phyloP scores from a whole-genome alignment of 2,113 vertebrate genomes.

The Tinamus guttatus region DNA sequence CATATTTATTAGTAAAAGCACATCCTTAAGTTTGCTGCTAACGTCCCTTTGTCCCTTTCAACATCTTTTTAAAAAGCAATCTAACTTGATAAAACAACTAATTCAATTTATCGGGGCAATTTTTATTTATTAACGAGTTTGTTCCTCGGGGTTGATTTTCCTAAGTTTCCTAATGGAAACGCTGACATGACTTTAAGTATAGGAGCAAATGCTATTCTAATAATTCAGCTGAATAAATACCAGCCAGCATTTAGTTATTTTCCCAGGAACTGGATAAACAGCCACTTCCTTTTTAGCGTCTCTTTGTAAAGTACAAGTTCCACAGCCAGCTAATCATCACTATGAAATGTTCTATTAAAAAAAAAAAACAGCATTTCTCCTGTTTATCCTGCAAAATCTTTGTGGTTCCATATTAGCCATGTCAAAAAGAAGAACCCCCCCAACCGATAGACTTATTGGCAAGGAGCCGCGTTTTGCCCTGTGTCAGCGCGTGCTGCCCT shows the following conservation, averaged over 20 bases:
- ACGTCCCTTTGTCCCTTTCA: neutral
- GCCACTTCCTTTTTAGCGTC: conserved; percentile 77
- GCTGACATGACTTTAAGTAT: conserved; percentile 58
- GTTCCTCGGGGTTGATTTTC: conserved; percentile 23
- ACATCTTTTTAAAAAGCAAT: neutral
- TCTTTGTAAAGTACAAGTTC: conserved; percentile 74
- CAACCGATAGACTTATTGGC: conserved; percentile 6
- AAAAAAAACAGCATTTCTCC: conserved; percentile 51
- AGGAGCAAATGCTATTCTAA: conserved; percentile 66
- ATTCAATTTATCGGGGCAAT: conserved; percentile 46
- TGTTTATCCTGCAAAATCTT: conserved; percentile 45
- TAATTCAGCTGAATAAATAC: conserved; percentile 86
- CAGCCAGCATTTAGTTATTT: conserved; percentile 79
- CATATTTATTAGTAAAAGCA: neutral
- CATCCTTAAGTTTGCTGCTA: neutral
- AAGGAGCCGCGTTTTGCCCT: neutral
- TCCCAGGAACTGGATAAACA: conserved; percentile 85
- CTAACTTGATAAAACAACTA: conserved; percentile 14
- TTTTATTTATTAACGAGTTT: conserved; percentile 65
- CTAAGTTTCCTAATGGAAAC: conserved; percentile 62
- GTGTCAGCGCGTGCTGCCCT: neutral
- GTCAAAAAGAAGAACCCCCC: neutral
- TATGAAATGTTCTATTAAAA: conserved; percentile 65
- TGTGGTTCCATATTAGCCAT: conserved; percentile 29
- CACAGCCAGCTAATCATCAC: conserved; percentile 65